Evolutionary conservation across 2,113 vertebrate species (phyloP), one percentile per base, ranked within the genome.

Genomic region (Dolichotis patagonum): DNA sequence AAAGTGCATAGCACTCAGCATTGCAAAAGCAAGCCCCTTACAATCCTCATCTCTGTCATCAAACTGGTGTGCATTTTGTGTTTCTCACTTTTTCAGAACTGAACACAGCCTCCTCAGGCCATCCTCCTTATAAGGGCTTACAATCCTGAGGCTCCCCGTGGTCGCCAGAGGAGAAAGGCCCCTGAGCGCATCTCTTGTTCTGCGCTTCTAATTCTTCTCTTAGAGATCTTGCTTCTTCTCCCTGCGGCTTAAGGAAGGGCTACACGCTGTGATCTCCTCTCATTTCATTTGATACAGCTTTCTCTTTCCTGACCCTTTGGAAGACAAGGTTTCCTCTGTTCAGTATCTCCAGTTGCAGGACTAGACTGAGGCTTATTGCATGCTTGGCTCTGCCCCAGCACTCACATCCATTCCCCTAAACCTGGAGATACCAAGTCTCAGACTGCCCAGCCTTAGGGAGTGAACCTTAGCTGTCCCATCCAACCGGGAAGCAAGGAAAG

Each of bases 101-200:
- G 85, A 93, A 77, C 41, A 43, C 54, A 90, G 38, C 75, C 60
- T 92, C 62, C 92, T 96, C 38, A 73, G 85, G 46, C 85, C 81
- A 24, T 95, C 41, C 91, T 95, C 16, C 96, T 88, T 77, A 49
- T 95, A 94, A 96, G 69, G 94, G 88, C 83, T 96, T 96, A 60
- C 11, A 67, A 71, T 83, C 32, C 90, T 91, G 54, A 96, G 97
- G 90, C 75, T 91, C 90, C 35, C 93, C 88, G 38, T 0, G 5
- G 24, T 80, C 46, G 49, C 17, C 22, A 65, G 92, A 17, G 91
- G 38, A 60, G 84, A 81, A 90, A 95, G 32, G 30, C 90, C 85
- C 87, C 85, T 75, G 58, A 77, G 58, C 7, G 0, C 62, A 63
- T 95, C 96, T 96, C 56, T 93, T 67, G 20, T 77, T 90, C 58